These are phyloP conservation scores for Florisuga fusca DNA, from an alignment of 2,797 vertebrate genomes.

Conservation along the genomic window DNA sequence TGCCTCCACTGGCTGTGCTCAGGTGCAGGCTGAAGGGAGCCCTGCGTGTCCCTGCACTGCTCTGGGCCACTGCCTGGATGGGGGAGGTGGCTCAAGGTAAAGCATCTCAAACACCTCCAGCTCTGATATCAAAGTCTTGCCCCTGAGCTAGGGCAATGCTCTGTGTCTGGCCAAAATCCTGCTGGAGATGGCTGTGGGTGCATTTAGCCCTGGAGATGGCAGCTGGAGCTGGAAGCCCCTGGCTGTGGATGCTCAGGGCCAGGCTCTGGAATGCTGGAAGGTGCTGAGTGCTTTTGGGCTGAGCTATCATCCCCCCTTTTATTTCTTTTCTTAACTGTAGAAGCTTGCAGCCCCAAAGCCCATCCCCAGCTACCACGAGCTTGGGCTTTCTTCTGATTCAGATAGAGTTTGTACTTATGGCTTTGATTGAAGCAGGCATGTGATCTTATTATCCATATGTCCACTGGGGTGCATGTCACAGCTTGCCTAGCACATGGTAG, in stretches of 20 bases:
- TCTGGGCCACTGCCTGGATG: fast-evolving
- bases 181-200: not conserved
- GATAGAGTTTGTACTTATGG: conserved; percentile 49
- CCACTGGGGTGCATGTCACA: conserved; percentile 63
- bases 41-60: not conserved
- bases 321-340: not conserved
- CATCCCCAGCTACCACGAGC: not conserved
- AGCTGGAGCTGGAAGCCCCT: not conserved
- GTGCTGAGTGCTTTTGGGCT: not conserved
- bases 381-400: conserved; percentile 45
- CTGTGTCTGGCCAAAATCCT: not conserved
- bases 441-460: conserved; percentile 75
- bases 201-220: not conserved
- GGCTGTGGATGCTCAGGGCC: fast-evolving
- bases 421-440: conserved; percentile 67
- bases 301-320: not conserved
- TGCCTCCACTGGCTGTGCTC: conserved; percentile 57
- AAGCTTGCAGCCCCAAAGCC: not conserved
- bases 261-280: not conserved
- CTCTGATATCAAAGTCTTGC: not conserved
- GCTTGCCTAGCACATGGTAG: conserved; percentile 73
- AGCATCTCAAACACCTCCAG: not conserved
- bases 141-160: not conserved
- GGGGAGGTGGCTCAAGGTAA: not conserved
- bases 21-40: conserved; percentile 61